A percentile compares a stretch with the other conserved stretches of the same genome.
phyloP scores from a whole-genome alignment of 2,888 invertebrate genomes.

The Drosophila mayaguana region DNA sequence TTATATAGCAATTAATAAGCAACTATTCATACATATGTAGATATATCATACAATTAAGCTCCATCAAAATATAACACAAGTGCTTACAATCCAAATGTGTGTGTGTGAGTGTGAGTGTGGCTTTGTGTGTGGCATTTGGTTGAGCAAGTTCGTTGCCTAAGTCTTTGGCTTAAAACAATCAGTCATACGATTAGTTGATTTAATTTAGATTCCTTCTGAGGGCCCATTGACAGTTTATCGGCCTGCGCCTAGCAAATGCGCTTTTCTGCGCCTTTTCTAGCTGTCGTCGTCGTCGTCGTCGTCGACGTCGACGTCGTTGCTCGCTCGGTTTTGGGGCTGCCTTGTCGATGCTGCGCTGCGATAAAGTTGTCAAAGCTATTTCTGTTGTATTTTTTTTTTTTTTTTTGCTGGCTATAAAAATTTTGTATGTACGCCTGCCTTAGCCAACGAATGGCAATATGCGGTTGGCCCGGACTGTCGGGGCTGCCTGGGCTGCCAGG shows the following conservation, averaged over 20 bases:
- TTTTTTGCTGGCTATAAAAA: slow-evolving; percentile 69
- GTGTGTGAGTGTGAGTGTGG: slow-evolving; percentile 27
- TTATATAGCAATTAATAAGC: slow-evolving; percentile 73
- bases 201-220: slow-evolving; percentile 76
- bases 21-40: slow-evolving; percentile 36
- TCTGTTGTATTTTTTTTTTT: slow-evolving; percentile 9
- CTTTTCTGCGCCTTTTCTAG: slow-evolving; percentile 54
- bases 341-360: slow-evolving; percentile 75
- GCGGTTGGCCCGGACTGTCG: slow-evolving; percentile 15
- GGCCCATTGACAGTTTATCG: slow-evolving; percentile 73
- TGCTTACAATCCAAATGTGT: slow-evolving; percentile 28
- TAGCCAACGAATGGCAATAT: slow-evolving; percentile 37
- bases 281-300: slow-evolving; percentile 25
- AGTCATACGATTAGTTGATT: slow-evolving; percentile 74
- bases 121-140: slow-evolving; percentile 63
- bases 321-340: slow-evolving; percentile 41
- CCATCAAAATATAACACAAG: slow-evolving; percentile 43
- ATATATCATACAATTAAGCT: slow-evolving; percentile 18
- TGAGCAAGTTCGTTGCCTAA: slow-evolving; percentile 67
- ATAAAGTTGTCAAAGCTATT: slow-evolving; percentile 79
- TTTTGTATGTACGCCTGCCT: slow-evolving; percentile 60
- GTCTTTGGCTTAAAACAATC: slow-evolving; percentile 73
- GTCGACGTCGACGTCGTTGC: slow-evolving; percentile 1
- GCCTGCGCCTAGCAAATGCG: slow-evolving; percentile 59
- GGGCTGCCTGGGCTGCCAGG: background rate